Base-by-base conservation (phyloP, 2,888 invertebrate species). In the Agonum fuliginosum region DNA sequence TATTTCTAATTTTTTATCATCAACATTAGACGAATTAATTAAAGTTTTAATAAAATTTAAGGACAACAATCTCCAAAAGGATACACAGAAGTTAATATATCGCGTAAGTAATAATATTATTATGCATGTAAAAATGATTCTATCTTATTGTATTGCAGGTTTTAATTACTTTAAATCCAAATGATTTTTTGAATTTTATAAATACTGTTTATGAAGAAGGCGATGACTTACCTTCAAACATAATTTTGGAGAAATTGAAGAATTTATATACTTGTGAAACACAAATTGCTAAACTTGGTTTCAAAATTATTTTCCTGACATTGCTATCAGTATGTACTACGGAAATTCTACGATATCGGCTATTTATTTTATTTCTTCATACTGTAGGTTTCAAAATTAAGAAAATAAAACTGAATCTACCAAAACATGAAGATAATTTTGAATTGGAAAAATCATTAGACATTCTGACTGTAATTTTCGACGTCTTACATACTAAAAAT, bases 281-380 rank as follows among this genome's bases (percentile, higher is more conserved):
- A 58, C 58, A 76, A 5, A 43, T 71, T 62, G 65, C 80, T n/a
- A 78, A 74, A 54, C n/a, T 78, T 41, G 58, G 79, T 41, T 84
- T 80, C 78, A 84, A 83, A 81, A 77, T 85, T 54, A 78, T 84
- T 46, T 84, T 84, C 58, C 78, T 83, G 77, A 81, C 84, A 51
- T 83, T 83, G 80, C 80, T 80, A 34, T 74, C 79, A 20, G 67
- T 80, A 6, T 82, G 80, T 76, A 37, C 43, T 54, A 54, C 37
- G 2, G 65, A 77, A 70, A 58, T 37, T 54, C 17, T 58, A 14
- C 14, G 5, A 51, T 84, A 83, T 78, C 81, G 83, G 80, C 83
- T 83, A 79, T 81, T 83, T 12, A 67, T 84, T 17, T 24, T 84
- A 10, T 30, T 85, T 24, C 30, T 82, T 6, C 81, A 84, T 78